Percentiles rank a stretch among this genome's conserved stretches.
These are phyloP conservation scores for Myiagra hebetior DNA, from an alignment of 2,113 vertebrate genomes.

Conservation along the genomic window DNA sequence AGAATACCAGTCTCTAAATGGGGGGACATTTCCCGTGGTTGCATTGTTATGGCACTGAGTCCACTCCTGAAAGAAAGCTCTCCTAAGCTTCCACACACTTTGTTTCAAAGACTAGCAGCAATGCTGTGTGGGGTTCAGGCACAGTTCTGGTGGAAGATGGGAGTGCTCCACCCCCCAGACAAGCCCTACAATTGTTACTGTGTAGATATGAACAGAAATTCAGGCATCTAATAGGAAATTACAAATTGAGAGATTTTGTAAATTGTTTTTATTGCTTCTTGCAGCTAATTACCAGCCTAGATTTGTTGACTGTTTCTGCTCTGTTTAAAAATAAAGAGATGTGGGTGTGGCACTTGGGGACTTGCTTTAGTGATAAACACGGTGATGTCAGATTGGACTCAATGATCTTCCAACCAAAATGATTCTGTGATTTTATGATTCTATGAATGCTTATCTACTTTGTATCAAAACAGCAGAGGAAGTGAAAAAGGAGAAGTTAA, in stretches of 20 bases:
- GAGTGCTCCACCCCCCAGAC: background rate
- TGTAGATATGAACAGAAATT: background rate
- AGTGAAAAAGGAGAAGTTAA: background rate
- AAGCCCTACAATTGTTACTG: background rate
- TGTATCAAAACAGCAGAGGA: background rate
- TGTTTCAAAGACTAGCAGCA: background rate
- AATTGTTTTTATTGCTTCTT: background rate
- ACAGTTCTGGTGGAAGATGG: fast-evolving
- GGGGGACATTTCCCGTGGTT: background rate
- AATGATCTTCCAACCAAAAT: background rate
- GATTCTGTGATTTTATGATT: background rate
- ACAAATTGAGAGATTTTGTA: background rate
- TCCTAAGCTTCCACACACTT: background rate
- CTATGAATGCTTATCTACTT: background rate
- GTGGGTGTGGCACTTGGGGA: background rate
- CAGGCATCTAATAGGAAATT: background rate
- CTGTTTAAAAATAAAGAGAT: background rate
- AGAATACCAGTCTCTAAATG: background rate
- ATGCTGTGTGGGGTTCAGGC: background rate
- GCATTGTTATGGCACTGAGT: background rate
- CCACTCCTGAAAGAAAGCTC: background rate
- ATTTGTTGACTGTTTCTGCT: background rate
- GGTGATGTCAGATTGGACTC: background rate
- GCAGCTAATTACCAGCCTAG: background rate
- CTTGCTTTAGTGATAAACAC: background rate